These are phyloP conservation scores for Bombyx mori DNA, from an alignment of 1,140 invertebrate species.

Conservation along the genomic window ASM3026992v2 NC_085112.1:5748001-5748500, in stretches of 20 bases:
- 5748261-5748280: conserved; percentile 6
- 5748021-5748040: no score
- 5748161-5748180: no score
- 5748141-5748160: no score
- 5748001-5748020: conserved; percentile 40
- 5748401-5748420: conserved; percentile 41
- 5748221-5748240: no score
- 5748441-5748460: conserved; percentile 23
- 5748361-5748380: conserved; percentile 56
- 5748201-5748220: no score
- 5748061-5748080: no score
- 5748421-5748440: conserved; percentile 20
- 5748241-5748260: background rate
- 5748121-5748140: no score
- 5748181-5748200: no score
- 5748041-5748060: no score
- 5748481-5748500: conserved; percentile 9
- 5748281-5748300: conserved; percentile 25
- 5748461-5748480: conserved; percentile 19
- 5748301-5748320: no score
- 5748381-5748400: conserved; percentile 62
- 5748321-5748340: conserved; percentile 25
- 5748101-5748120: background rate
- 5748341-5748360: conserved; percentile 38
- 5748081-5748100: background rate